Evolutionary conservation across 2,113 vertebrate genomes (phyloP), one percentile per base, ranked within the genome.

Genomic region (Salvelinus fontinalis): DNA sequence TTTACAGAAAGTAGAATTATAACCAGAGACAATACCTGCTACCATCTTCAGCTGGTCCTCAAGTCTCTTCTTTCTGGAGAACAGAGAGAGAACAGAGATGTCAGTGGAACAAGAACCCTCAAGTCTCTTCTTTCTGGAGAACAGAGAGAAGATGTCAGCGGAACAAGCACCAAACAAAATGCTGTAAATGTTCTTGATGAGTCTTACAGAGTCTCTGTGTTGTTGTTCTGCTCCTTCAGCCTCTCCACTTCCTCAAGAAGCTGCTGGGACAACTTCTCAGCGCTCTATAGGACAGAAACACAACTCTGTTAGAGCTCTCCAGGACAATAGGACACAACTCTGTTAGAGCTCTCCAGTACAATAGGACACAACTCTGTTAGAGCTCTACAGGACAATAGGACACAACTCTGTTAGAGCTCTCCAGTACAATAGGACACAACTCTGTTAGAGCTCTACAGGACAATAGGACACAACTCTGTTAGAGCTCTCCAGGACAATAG

Each of bases 41-140:
- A 94, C 86, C 73, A 92, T 93, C 73, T 95, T 97, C 75, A 98
- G 89, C 84, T 95, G 93, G 18, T 90, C 89, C 91, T 96, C 94
- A 64, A 97, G 91, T 73, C 93, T 95, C 85, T 92, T 92, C 78
- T 94, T 96, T 85, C 97, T 99, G 27, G 11, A 79, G 31, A 87
- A 70, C 73, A 82, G 83, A 26, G 22, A 81, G 5, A 60, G 20
- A 22, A 20, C 1, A 20, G 57, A 14, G 20, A 20, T 8, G 51
- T 12, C 51, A 1, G 1, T 64, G 48, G 65, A 81, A 76, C 2
- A 70, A 49, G 71, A 26, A 16, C 27, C 89, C 91, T 96, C 94
- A 64, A 97, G 91, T 73, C 93, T 95, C 85, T 92, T 92, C 78
- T 94, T 96, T 85, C 97, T 99, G 27, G 11, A 79, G 31, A 87